Percentiles rank a stretch among this genome's conserved stretches.
Evolutionary conservation across 1,140 invertebrate genomes (phyloP).

Genomic region (Plodia interpunctella): DNA sequence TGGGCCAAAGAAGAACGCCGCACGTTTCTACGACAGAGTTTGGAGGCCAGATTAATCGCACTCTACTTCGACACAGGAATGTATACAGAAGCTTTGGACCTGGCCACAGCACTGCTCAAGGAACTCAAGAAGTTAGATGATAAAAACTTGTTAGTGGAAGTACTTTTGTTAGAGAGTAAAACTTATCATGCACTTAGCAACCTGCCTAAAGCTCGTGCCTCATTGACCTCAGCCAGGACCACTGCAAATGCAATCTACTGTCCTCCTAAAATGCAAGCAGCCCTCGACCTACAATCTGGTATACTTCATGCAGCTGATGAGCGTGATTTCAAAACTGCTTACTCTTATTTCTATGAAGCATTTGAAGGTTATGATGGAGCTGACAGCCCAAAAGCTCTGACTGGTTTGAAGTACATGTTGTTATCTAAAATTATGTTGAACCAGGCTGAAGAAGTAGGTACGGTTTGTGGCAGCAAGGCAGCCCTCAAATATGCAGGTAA

Average conservation of each 20-base stretch:
- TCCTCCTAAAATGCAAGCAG: slow-evolving; percentile 97
- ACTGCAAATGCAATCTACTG: slow-evolving; percentile 99
- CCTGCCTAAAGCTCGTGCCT: slow-evolving; percentile 96
- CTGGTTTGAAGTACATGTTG: slow-evolving; percentile 98
- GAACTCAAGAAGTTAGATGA: slow-evolving; percentile 99
- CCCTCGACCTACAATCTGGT: slow-evolving; percentile 97
- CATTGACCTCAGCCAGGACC: slow-evolving; percentile 97
- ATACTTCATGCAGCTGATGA: slow-evolving; percentile 99
- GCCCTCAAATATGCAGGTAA: slow-evolving; percentile 96
- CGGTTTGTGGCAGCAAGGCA: slow-evolving; percentile 97
- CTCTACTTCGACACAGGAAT: slow-evolving; percentile 96
- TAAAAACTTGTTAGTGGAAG: slow-evolving; percentile 98
- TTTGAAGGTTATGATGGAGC: slow-evolving; percentile 99
- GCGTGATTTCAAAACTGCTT: slow-evolving; percentile 99
- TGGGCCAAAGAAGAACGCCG: slow-evolving; percentile 99
- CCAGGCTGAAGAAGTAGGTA: slow-evolving; percentile 95
- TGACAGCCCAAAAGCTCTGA: slow-evolving; percentile 93
- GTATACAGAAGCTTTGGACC: slow-evolving; percentile 89
- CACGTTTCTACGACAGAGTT: slow-evolving; percentile 96
- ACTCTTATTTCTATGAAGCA: slow-evolving; percentile 99
- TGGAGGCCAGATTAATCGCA: slow-evolving; percentile 95
- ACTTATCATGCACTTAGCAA: slow-evolving; percentile 98
- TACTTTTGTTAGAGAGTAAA: slow-evolving; percentile 98
- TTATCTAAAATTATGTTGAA: slow-evolving; percentile 99
- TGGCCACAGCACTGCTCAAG: slow-evolving; percentile 91